Evolutionary conservation across 53 echinoderm and acorn worm species (phyloP), one percentile per base, ranked within the genome.

Genomic region (Holothuria scabra): DNA sequence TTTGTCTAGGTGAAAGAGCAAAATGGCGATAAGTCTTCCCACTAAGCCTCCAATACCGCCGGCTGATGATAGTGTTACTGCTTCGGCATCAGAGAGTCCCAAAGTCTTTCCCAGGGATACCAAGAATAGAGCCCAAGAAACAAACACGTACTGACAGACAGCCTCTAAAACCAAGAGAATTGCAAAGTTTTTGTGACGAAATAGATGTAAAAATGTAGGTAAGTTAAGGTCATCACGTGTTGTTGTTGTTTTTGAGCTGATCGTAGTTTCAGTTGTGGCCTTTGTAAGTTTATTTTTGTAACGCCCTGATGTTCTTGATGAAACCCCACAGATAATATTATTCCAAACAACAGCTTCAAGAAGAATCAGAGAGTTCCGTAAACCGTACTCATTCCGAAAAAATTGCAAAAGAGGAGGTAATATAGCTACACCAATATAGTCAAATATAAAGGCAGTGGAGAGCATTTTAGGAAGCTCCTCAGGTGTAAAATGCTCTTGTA

Each of bases 81-180:
- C 71, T 34, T 71, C 44, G 4, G 25, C 11, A 5, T 71, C 71
- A 5, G 71, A 71, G 20, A 71, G 46, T 24, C 71, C 71, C 8
- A 44, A 38, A 20, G 41, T 38, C 26, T 46, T 71, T 46, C 71
- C 71, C n/a, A 71, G 44, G 6, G 71, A 48, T 5, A 71, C 71
- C 41, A 71, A 48, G 48, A 71, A 71, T 13, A 71, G 41, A 21
- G 71, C 71, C 71, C 71, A 71, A 23, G 71, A 71, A 21, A 71
- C 71, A 44, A 71, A 71, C 25, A 71, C 4, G 34, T n/a, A 71
- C 19, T 44, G 71, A 41, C 71, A 24, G 2, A 71, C 21, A 44
- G 44, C 48, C 20, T 38, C 71, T 25, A 71, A 21, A 4, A 46
- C 2, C 23, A 71, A 46, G 8, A 71, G 23, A 3, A 71, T 19